Conservation (phyloP, 2,888 invertebrate species). For the Coenonympha arcania region DNA sequence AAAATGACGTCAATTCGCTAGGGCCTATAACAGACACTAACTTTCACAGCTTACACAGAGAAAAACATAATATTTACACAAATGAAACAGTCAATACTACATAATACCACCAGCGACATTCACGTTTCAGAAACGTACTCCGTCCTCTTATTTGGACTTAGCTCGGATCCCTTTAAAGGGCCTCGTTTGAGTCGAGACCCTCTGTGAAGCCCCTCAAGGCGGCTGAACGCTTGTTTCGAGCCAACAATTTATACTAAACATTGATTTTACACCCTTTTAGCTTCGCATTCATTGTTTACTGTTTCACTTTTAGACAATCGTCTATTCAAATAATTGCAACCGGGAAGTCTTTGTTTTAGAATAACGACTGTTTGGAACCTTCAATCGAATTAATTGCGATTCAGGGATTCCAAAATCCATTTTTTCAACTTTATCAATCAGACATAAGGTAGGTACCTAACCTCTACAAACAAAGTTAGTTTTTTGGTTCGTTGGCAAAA, state of each 20-base stretch:
- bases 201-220: conserved; percentile 10
- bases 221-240: conserved; percentile 16
- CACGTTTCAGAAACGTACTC: conserved; percentile 8
- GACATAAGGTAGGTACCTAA: too few relatives aligned
- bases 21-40: too few relatives aligned
- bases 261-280: conserved; percentile 26
- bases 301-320: conserved; percentile 2
- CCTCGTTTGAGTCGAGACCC: conserved; percentile 18
- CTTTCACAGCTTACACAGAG: too few relatives aligned
- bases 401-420: too few relatives aligned
- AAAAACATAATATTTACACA: too few relatives aligned
- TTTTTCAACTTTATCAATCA: too few relatives aligned
- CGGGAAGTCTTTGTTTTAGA: not conserved
- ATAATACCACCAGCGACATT: not conserved
- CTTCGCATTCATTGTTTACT: conserved; percentile 14
- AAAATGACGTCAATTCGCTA: too few relatives aligned
- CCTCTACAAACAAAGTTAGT: too few relatives aligned
- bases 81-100: not conserved
- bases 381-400: too few relatives aligned
- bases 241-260: conserved; percentile 20
- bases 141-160: conserved; percentile 21
- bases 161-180: conserved; percentile 19
- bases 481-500: too few relatives aligned
- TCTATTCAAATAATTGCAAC: not conserved
- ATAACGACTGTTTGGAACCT: too few relatives aligned